A percentile compares a stretch with the other conserved stretches of the same genome.
Conservation (phyloP, 2,113 vertebrate genomes). For the Hucho hucho region DNA sequence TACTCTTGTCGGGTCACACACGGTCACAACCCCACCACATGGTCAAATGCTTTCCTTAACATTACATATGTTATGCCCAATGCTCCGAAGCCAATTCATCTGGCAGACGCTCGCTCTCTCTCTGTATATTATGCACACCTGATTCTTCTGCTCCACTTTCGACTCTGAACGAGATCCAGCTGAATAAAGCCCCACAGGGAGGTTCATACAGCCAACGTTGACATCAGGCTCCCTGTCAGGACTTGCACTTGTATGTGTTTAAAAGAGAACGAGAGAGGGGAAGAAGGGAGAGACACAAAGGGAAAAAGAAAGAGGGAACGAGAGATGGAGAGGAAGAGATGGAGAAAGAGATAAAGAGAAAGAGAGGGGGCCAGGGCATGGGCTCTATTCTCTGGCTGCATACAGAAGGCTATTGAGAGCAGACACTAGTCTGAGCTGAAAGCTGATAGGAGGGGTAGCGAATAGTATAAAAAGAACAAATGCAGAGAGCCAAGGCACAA, state of each 20-base stretch:
- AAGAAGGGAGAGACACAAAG: too few species aligned
- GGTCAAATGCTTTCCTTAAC: constrained; percentile 33
- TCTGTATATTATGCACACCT: constrained; percentile 43
- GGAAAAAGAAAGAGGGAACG: too few species aligned
- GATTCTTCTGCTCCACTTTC: constrained; percentile 35
- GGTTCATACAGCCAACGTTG: too few species aligned
- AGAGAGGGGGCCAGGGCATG: background rate
- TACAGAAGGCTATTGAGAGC: constrained; percentile 71
- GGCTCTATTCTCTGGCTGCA: constrained; percentile 60
- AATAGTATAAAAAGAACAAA: constrained; percentile 53
- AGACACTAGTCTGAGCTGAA: constrained; percentile 61
- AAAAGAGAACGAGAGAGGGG: too few species aligned
- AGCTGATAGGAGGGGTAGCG: constrained; percentile 63
- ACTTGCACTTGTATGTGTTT: constrained; percentile 36
- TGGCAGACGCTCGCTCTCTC: constrained; percentile 24
- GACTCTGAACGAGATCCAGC: constrained; percentile 37
- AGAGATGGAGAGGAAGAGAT: background rate
- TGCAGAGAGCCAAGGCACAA: constrained; percentile 56
- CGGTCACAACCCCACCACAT: constrained; percentile 6
- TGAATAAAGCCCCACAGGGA: too few species aligned
- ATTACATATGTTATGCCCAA: constrained; percentile 1
- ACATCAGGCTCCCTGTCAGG: constrained; percentile 35
- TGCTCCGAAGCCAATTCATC: constrained; percentile 28
- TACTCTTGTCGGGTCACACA: constrained; percentile 32
- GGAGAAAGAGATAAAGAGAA: background rate